Conservation (phyloP, 2,888 invertebrate species). For the Leptarthrus brevirostris region DNA sequence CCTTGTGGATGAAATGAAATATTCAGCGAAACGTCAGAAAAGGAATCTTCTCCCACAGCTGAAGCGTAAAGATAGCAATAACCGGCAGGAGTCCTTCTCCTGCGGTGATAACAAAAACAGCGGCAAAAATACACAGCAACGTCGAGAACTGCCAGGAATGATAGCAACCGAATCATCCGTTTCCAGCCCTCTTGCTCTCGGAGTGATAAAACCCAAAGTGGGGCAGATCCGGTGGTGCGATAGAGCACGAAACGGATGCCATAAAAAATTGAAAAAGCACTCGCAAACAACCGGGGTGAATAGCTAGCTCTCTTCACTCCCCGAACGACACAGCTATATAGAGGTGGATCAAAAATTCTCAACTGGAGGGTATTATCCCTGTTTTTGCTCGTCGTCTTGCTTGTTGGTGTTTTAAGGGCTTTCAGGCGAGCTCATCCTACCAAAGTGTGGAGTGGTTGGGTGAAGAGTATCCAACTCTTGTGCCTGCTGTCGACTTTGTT, state of each 20-base stretch:
- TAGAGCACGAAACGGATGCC: constrained; percentile 46
- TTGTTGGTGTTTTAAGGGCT: constrained; percentile 42
- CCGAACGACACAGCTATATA: background rate
- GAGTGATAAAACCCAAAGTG: constrained; percentile 44
- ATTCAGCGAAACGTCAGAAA: constrained; percentile 30
- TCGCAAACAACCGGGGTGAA: constrained; percentile 28
- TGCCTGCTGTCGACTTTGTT: constrained; percentile 31
- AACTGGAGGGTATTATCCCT: constrained; percentile 36
- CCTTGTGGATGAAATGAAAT: constrained; percentile 46
- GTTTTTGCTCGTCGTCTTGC: constrained; percentile 44
- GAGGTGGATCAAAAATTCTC: constrained; percentile 39
- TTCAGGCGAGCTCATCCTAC: constrained; percentile 5
- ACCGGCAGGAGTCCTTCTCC: background rate
- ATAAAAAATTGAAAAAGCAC: constrained; percentile 46
- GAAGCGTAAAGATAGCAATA: constrained; percentile 25
- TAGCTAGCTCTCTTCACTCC: background rate
- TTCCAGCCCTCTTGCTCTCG: background rate
- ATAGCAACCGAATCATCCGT: constrained; percentile 42
- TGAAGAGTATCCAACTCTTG: background rate
- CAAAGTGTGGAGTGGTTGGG: background rate
- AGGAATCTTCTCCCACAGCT: constrained; percentile 11
- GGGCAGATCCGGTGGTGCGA: constrained; percentile 43
- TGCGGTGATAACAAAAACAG: constrained; percentile 16
- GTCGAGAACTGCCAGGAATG: constrained; percentile 20
- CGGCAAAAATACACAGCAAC: constrained; percentile 10